Evolutionary conservation across 2,888 invertebrate species (phyloP).

Genomic region (Cataglyphis livida): DNA sequence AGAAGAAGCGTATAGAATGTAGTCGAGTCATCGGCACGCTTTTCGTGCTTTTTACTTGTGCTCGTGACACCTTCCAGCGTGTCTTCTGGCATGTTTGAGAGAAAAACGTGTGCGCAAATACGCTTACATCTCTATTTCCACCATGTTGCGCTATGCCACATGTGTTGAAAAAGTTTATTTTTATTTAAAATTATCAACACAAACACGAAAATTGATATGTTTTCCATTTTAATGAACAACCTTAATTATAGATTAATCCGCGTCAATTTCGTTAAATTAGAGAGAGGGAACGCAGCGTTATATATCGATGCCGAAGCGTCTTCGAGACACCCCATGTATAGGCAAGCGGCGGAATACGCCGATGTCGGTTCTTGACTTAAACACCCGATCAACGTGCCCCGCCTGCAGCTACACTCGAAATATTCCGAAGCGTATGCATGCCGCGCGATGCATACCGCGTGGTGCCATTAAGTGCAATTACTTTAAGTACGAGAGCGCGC

Average conservation of each 20-base stretch:
- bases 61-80: conserved; percentile 20
- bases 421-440: conserved; percentile 36
- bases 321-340: conserved; percentile 30
- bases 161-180: not conserved
- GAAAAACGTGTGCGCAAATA: not conserved
- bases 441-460: conserved; percentile 47
- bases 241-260: not conserved
- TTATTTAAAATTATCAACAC: not conserved
- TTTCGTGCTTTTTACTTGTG: conserved; percentile 61
- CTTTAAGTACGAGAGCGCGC: conserved; percentile 65
- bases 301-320: not conserved
- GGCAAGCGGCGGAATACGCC: conserved; percentile 20
- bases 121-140: not conserved
- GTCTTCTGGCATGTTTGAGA: not conserved
- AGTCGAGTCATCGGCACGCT: conserved; percentile 62
- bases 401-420: conserved; percentile 59
- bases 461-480: conserved; percentile 75
- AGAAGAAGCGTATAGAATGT: conserved; percentile 54
- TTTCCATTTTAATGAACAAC: not conserved
- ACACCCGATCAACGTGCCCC: conserved; percentile 45
- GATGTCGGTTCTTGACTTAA: conserved; percentile 32
- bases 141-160: too few relatives aligned
- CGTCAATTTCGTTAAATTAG: not conserved
- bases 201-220: not conserved
- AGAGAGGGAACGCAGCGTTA: not conserved